Evolutionary conservation across 2,797 vertebrate species (phyloP), one percentile per base, ranked within the genome.

Genomic region (Gymnopithys bicolor): DNA sequence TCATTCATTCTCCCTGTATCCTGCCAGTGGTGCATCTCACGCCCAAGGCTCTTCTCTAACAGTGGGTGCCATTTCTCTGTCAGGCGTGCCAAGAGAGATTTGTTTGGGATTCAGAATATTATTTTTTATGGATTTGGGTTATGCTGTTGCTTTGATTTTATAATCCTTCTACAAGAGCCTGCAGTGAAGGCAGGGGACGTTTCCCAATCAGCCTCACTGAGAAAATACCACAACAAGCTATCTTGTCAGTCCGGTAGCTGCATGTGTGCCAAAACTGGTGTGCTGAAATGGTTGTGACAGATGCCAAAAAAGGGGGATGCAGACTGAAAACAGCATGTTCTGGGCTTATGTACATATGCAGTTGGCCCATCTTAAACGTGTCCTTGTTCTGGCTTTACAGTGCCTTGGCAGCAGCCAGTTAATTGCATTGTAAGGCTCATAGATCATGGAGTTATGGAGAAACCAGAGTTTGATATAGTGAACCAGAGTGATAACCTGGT

Each of bases 21-120:
- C 63, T 49, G 21, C 28, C 53, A 71, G 37, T 0, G 0, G 41
- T 32, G 2, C 7, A 7, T 33, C 70, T 81, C 27, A 3, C 2
- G 0, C n/a, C 27, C 6, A 4, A 82, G 22, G 16, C 32, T 55
- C 16, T 35, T 70, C 71, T 60, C 12, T 74, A 64, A 19, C 9
- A 16, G 27, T 41, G 22, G 15, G 49, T 77, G 35, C 49, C 53
- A 23, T 83, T 87, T 85, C 30, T 84, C 10, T 87, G 25, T 46
- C 10, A 5, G 10, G 6, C 3, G 5, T 80, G 49, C 56, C 60
- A 43, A 64, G 19, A 87, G 27, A 70, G 22, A 58, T 83, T 78
- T 85, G 37, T 87, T 46, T 86, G 87, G 27, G 49, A 64, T 77
- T 84, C 46, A 45, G 25, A 63, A 87, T 75, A 59, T 52, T 90